Base-by-base conservation (phyloP, 2,888 invertebrate species). In the Tenthredo amoena region DNA sequence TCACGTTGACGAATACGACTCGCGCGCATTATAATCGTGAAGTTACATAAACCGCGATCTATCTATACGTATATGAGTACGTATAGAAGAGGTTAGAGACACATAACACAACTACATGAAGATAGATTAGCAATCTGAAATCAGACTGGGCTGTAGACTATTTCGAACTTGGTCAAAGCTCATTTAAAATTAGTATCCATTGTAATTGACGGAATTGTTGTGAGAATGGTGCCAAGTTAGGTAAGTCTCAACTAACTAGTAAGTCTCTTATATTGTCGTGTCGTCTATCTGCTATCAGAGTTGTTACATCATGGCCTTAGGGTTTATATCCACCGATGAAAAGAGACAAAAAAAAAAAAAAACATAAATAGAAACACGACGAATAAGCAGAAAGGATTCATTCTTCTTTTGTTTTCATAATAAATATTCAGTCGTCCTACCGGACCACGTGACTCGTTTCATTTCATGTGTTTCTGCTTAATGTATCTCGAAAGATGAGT, bases 191-290 rank as follows among this genome's bases (percentile, higher is more conserved):
- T 81, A 81, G 81, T 81, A 81, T 62, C 81, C 58, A 81, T 81
- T 81, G 81, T 81, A 81, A 62, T 81, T 81, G 81, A 81, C 81
- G 40, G 58, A 84, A 84, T 84, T 84, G 84, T 84, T 76, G 76
- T 34, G 62, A 84, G 84, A 62, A 84, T 76, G 74, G 84, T 84
- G 84, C 74, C 84, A 84, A 76, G 74, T 84, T 84, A 76, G 74
- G 84, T 84, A 74, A 76, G 58, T 84, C 26, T 74, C 1, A 5
- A 37, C 37, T 9, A 37, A 43, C 72, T 43, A 40, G 26, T 12
- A 34, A 34, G 68, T 34, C 34, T 68, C 15, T 34, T 6, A 34
- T 58, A 31, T 62, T 40, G 10, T 47, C n/a, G 68, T 82, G 26
- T 68, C 21, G 31, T 26, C 40, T 40, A 62, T n/a, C 82, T 26